Evolutionary conservation across 2,797 vertebrate genomes (phyloP).

Genomic region (Macrochelys suwanniensis): DNA sequence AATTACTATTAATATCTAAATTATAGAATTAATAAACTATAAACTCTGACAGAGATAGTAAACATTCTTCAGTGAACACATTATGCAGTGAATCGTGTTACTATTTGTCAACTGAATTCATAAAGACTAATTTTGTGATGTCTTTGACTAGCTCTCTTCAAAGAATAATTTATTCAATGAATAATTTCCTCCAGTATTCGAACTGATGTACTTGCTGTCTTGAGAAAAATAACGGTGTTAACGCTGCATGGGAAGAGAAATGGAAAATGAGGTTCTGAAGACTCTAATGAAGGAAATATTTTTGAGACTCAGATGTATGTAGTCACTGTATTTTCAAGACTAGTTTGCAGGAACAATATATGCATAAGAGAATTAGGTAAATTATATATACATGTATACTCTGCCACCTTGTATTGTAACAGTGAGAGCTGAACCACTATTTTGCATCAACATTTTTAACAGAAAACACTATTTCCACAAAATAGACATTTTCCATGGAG

Average conservation of each 20-base stretch:
- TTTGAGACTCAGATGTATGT: not conserved
- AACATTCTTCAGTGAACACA: not conserved
- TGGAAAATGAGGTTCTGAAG: not conserved
- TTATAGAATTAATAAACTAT: not conserved
- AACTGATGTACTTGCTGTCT: not conserved
- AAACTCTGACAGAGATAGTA: not conserved
- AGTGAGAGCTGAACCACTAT: not conserved
- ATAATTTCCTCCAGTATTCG: not conserved
- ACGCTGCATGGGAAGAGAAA: not conserved
- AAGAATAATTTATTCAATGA: not conserved
- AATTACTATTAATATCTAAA: not conserved
- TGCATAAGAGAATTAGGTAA: not conserved
- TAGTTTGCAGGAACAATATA: not conserved
- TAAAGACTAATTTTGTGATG: not conserved
- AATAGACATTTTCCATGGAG: not conserved
- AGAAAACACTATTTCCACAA: not conserved
- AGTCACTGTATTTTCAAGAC: not conserved
- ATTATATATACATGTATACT: not conserved
- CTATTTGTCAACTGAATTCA: not conserved
- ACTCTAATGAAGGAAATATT: not conserved
- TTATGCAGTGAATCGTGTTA: not conserved
- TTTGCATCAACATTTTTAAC: not conserved
- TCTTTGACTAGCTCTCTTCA: not conserved
- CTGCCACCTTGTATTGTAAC: not conserved
- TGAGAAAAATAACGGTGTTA: not conserved